Conservation (phyloP, 2,888 invertebrate genomes). For the Mesorhabditis spiculigera region DNA sequence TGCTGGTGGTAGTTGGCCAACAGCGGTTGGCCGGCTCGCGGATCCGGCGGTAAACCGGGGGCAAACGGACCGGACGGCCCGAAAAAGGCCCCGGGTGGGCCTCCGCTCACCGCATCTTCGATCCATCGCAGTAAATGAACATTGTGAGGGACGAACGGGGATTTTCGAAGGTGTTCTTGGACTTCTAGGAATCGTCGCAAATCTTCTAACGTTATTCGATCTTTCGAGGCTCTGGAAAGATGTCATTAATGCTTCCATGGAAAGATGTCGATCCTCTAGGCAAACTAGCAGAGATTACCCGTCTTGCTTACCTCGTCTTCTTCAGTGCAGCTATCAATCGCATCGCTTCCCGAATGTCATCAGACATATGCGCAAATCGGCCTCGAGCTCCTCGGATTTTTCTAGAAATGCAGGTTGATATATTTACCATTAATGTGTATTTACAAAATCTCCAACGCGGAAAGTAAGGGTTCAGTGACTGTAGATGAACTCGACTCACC, state of each 20-base stretch:
- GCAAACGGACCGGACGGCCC: no score
- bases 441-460: no score
- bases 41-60: no score
- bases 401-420: conserved; percentile 4
- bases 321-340: conserved; percentile 57
- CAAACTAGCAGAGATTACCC: background rate
- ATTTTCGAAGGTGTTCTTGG: conserved; percentile 52
- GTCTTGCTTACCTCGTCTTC: conserved; percentile 45
- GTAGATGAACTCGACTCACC: conserved; percentile 32
- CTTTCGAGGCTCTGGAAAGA: conserved; percentile 47
- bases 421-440: background rate
- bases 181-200: conserved; percentile 57
- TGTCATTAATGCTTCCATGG: background rate
- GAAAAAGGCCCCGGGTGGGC: conserved; percentile 14
- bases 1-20: no score
- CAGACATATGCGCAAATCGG: conserved; percentile 56
- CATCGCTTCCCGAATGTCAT: conserved; percentile 59
- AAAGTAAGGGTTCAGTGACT: no score
- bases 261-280: background rate
- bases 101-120: conserved; percentile 50
- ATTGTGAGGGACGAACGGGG: conserved; percentile 57
- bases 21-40: no score
- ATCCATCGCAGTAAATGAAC: conserved; percentile 58
- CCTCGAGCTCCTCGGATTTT: conserved; percentile 49
- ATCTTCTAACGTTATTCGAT: conserved; percentile 58